Conservation (phyloP, 2,797 vertebrate species). For the Lophius americanus region DNA sequence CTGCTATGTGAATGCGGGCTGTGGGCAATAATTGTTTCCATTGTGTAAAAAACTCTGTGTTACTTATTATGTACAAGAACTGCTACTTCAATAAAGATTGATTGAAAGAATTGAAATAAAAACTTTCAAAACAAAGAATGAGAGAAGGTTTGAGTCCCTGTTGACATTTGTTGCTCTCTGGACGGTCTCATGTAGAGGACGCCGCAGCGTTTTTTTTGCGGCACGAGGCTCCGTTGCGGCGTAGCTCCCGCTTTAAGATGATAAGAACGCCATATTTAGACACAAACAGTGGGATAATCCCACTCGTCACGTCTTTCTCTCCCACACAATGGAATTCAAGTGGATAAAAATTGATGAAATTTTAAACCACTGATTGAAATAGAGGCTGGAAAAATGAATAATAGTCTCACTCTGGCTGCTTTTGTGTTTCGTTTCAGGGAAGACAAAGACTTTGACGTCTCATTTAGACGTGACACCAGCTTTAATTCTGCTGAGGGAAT, state of each 20-base stretch:
- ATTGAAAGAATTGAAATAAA: too few relatives aligned
- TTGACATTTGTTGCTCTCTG: too few relatives aligned
- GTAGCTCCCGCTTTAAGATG: background rate
- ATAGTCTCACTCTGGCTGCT: background rate
- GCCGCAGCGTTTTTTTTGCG: too few relatives aligned
- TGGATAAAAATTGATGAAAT: conserved; percentile 2
- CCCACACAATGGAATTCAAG: background rate
- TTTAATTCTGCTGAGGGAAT: too few relatives aligned
- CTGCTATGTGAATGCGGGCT: too few relatives aligned
- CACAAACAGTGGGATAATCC: background rate
- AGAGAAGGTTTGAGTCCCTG: too few relatives aligned
- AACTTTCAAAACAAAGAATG: too few relatives aligned
- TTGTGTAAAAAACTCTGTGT: too few relatives aligned
- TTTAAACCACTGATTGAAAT: background rate
- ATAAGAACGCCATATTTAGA: background rate
- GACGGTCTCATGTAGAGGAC: background rate
- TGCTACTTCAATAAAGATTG: too few relatives aligned
- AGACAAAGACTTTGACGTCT: background rate
- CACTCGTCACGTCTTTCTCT: background rate
- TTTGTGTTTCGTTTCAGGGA: background rate
- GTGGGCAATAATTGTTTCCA: too few relatives aligned
- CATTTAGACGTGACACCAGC: background rate
- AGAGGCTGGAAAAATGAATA: background rate
- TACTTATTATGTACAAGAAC: too few relatives aligned
- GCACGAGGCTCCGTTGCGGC: too few relatives aligned